These are phyloP conservation scores for Microctonus brassicae DNA, from an alignment of 2,888 invertebrate genomes.

Conservation along the genomic window DNA sequence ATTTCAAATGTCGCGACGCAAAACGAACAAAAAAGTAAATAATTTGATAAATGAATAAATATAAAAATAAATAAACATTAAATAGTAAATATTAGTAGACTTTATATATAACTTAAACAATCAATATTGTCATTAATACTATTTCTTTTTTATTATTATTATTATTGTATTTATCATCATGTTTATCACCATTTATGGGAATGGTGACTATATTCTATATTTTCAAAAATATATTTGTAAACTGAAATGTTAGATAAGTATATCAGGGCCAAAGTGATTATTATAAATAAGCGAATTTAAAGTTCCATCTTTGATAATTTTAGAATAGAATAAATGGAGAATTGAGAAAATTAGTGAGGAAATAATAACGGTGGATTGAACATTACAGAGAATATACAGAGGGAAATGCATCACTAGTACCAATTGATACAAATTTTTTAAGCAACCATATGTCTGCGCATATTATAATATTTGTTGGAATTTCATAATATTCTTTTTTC, in stretches of 20 bases:
- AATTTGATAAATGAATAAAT: too few relatives aligned
- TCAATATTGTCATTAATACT: too few relatives aligned
- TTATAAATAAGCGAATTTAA: neutral
- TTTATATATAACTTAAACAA: too few relatives aligned
- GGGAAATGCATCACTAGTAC: conserved; percentile 32
- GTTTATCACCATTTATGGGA: neutral
- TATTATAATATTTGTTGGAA: neutral
- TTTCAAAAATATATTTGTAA: neutral
- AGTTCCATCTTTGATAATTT: neutral
- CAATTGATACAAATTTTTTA: neutral
- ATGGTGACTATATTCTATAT: neutral
- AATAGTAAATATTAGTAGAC: too few relatives aligned
- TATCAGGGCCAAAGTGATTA: neutral
- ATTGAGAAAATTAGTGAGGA: neutral
- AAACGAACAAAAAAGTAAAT: too few relatives aligned
- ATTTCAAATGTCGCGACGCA: too few relatives aligned
- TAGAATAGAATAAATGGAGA: neutral
- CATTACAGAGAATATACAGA: conserved; percentile 19
- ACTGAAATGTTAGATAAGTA: neutral
- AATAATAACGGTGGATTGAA: neutral
- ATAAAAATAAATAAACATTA: too few relatives aligned
- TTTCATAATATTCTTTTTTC: neutral
- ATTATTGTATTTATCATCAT: neutral
- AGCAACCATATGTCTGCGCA: neutral
- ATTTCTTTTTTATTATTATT: neutral